Evolutionary conservation across 2,797 vertebrate genomes (phyloP), one percentile per base, ranked within the genome.

Genomic region (Ceryle rudis): DNA sequence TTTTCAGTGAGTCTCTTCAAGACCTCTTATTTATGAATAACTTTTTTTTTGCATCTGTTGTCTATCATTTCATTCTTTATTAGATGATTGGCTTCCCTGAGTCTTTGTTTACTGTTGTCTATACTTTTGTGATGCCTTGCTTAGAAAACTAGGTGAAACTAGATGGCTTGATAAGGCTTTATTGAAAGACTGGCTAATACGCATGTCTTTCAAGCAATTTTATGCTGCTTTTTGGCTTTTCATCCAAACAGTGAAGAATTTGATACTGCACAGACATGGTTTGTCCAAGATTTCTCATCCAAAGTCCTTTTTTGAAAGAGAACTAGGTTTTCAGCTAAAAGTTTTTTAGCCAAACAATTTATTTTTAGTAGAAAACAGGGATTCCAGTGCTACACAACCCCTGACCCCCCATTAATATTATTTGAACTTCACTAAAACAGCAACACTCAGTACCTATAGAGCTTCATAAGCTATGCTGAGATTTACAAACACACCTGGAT

Each of bases 141-240:
- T 29, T 69, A 69, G 25, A 54, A 87, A 81, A 28, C 3, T 1
- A 58, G n/a, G 18, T 82, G 78, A 82, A 89, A 62, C 29, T 51
- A 20, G 28, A 74, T 87, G 19, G 70, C 41, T 74, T 73, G 57
- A 71, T 84, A 46, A 80, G 41, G 20, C 22, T 89, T 79, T 82
- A 5, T 29, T 61, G 74, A 77, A 79, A 82, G 66, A 14, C 41
- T 90, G 78, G 39, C 31, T 73, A 57, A 90, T 81, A 49, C 23
- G 9, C 41, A 3, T 80, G 46, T 52, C 21, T 57, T 90, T 67
- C 74, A 80, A 67, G 29, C 11, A 69, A 37, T 92, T 85, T 79
- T 69, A 42, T 81, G 35, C 18, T 14, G 71, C 44, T 81, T 89
- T 92, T 75, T 81, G 66, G n/a, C 51, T 88, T 93, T 92, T 71